A percentile compares a stretch with the other conserved stretches of the same genome.
Evolutionary conservation across 2,113 vertebrate genomes (phyloP).

Genomic region (Lepus europaeus): DNA sequence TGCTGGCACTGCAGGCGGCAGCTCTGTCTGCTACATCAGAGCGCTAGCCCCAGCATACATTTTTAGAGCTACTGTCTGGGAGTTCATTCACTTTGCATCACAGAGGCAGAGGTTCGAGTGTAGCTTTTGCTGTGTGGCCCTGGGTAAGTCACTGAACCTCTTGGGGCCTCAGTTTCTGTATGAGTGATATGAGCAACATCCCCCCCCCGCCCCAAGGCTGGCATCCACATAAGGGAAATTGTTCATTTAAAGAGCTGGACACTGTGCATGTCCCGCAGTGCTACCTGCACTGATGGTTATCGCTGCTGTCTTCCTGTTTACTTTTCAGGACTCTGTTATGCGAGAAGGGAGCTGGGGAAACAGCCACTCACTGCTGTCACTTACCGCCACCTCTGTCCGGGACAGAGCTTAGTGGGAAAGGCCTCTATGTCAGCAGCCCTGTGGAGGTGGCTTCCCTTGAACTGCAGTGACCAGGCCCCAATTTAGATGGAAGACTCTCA

Average conservation of each 20-base stretch:
- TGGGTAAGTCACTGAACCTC: constrained; percentile 24
- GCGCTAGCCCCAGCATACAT: too few species aligned
- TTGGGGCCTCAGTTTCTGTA: constrained; percentile 37
- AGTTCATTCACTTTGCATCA: not conserved
- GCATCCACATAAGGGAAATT: not conserved
- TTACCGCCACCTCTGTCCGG: not conserved
- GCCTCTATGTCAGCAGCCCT: not conserved
- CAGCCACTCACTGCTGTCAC: not conserved
- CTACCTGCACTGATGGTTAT: constrained; percentile 4
- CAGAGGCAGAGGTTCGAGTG: constrained; percentile 7
- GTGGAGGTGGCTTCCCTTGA: not conserved
- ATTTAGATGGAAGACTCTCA: not conserved
- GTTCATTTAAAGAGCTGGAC: constrained; percentile 35
- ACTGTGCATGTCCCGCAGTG: not conserved
- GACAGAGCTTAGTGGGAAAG: not conserved
- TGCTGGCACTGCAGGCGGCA: too few species aligned
- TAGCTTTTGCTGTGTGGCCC: constrained; percentile 43
- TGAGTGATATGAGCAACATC: constrained; percentile 2
- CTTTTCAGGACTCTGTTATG: not conserved
- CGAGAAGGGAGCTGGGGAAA: not conserved
- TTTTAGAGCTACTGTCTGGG: not conserved
- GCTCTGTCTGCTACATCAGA: too few species aligned
- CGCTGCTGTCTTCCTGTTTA: not conserved
- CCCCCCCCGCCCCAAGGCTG: not conserved
- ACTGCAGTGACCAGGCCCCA: not conserved